Base-by-base conservation (phyloP, 1,140 invertebrate genomes). In the Scaptodrosophila lebanonensis region DNA sequence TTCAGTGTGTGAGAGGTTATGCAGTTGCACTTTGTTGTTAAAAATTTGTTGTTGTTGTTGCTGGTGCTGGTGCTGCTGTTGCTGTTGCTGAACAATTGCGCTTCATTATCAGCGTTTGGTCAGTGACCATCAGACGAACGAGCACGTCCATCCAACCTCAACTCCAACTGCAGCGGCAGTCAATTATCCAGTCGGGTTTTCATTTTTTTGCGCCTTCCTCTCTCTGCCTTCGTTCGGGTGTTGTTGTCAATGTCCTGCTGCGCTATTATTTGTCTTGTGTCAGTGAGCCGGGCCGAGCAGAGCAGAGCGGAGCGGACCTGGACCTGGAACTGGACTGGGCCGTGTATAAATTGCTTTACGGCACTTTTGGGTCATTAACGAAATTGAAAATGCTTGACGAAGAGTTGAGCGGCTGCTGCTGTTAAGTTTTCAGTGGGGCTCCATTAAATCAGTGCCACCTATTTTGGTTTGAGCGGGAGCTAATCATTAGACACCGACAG, bases 241-340 rank as follows among this genome's bases (percentile, higher is more conserved):
- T 77, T 77, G 72, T 84, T 84, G 82, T 84, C 82, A 84, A 84
- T 84, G 82, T 84, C 82, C 82, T 84, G 82, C 82, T 84, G 82
- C 59, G 82, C 82, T 77, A 84, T 84, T 84, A 84, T 84, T 84
- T 84, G 82, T 84, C 82, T 84, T 84, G 61, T 79, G 73, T 79
- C 59, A 59, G 62, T 38, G 48, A 50, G 49, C 44, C 17, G 57
- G 35, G 40, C 42, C 45, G 47, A 62, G 62, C 53, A 3, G 22
- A 25, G 22, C 8, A n/a, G n/a, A n/a, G n/a, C n/a, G n/a, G n/a
- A n/a, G n/a, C n/a, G n/a, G n/a, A n/a, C n/a, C n/a, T n/a, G n/a
- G n/a, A n/a, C n/a, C n/a, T n/a, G n/a, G n/a, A n/a, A 35, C 40
- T 16, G 57, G 47, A 36, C 38, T 32, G 38, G 36, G 15, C 30